Base-by-base conservation (phyloP, 2,113 vertebrate species). In the Saguinus midas region DNA sequence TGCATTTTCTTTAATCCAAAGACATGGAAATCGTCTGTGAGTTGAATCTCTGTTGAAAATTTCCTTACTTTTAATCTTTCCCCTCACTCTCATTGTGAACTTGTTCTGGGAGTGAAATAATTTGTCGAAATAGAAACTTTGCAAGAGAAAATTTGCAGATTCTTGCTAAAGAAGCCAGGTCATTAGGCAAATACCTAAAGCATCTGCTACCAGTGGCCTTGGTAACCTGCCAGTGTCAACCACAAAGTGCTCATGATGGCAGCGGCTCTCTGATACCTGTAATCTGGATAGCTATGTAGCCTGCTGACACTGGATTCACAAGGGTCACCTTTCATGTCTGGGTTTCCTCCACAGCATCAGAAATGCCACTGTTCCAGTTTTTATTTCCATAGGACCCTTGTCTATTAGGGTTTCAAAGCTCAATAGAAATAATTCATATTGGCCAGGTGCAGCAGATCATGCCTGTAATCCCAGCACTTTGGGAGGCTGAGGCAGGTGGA, bases 161-260 rank as follows among this genome's bases (percentile, higher is more conserved):
- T 1, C 52, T 45, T 86, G 48, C 75, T 81, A 75, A 95, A 73
- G 75, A 95, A 90, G 91, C 35, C 96, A 20, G 73, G 43, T 89
- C 50, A 72, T 64, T 81, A 80, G 61, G 78, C 79, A 87, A 96
- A 40, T 57, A 90, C 55, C 72, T 91, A 80, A 73, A 88, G 75
- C 72, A 66, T 90, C 81, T 86, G 90, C 57, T 50, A 1, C 10
- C 37, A 29, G 43, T 84, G 29, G 6, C 68, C 79, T 88, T 95
- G 84, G 92, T 55, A 72, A 50, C 83, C 35, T 96, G 95, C n/a
- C 95, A 87, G 7, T 16, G 11, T 20, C 2, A 11, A 94, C 81
- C 93, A 55, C 96, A 79, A 70, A 87, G 95, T 87, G 68, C 68
- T 96, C n/a, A 0, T 21, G 16, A 35, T 8, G 2, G 78, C 1